Evolutionary conservation across 92 coral and sea anemone species (phyloP), one percentile per base, ranked within the genome.

Genomic region (Porites lobata): DNA sequence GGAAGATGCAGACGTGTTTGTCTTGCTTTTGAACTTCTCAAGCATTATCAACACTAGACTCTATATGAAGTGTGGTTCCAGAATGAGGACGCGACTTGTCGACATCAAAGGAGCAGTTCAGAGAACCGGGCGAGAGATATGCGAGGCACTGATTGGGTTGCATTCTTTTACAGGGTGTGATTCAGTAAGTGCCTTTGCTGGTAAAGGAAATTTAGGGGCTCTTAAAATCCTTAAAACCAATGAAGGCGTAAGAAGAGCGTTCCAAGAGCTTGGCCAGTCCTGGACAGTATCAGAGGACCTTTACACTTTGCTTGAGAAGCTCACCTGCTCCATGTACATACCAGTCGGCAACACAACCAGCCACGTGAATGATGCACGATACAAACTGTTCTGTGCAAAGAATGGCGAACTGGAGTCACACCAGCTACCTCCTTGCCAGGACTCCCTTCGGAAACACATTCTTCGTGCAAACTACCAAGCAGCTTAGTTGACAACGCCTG

Each of bases 271-370:
- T n/a, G 93, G 90, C 72, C n/a, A 77, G 53, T 6, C 65, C n/a
- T 90, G 93, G 92, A 21, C 14, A 7, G 65, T 89, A n/a, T 13
- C 90, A 21, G 88, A 56, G 14, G 72, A 75, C n/a, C 82, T 84
- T 8, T 84, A 22, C 43, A 29, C 7, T 12, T 15, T 52, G 19
- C 72, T 84, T 11, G 83, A 84, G 65, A 58, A 72, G 63, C 21
- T 84, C 54, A 61, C 88, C 68, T 77, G 82, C 69, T 58, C 82
- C 14, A 24, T 77, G 82, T 77, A 77, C 82, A 77, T 64, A 53
- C 32, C 82, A 9, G 82, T 71, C 3, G 76, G 82, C 51, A 57
- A 58, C 62, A 77, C 15, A n/a, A 77, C 82, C 7, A 32, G 66
- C 69, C 12, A 52, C 29, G 51, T 59, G 18, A 77, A 77, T 38